These are phyloP conservation scores for Clupea harengus DNA, from an alignment of 2,113 vertebrate genomes.

Conservation along the genomic window DNA sequence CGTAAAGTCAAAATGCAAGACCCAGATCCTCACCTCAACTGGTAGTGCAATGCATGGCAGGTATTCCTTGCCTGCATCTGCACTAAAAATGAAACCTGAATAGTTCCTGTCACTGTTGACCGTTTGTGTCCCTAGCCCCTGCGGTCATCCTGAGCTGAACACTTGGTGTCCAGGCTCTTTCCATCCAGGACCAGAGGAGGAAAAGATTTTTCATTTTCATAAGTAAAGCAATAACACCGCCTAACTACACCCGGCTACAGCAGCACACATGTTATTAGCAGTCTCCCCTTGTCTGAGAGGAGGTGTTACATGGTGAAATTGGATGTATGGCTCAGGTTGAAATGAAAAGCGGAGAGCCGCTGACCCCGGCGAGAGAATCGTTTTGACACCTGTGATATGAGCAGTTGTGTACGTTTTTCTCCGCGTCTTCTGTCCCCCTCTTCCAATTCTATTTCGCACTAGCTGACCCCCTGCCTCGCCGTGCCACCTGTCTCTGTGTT, in stretches of 20 bases:
- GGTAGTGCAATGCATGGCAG: too few species aligned
- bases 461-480: background rate
- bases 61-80: too few species aligned
- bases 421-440: background rate
- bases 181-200: background rate
- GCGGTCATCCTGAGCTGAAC: background rate
- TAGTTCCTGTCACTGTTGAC: background rate
- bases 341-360: background rate
- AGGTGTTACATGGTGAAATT: background rate
- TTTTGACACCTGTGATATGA: slow-evolving; percentile 14
- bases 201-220: background rate
- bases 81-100: background rate
- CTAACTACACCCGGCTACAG: background rate
- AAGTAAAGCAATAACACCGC: slow-evolving; percentile 7
- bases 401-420: background rate
- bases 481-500: slow-evolving; percentile 6
- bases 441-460: slow-evolving; percentile 18
- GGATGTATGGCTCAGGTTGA: background rate
- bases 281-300: background rate
- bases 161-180: background rate
- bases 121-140: background rate
- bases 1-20: background rate
- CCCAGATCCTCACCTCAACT: too few species aligned
- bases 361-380: slow-evolving; percentile 3
- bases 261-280: background rate